Percentiles rank a stretch among this genome's conserved stretches.
Conservation (phyloP, 2,113 vertebrate genomes). For the Rhabdornis inornatus region DNA sequence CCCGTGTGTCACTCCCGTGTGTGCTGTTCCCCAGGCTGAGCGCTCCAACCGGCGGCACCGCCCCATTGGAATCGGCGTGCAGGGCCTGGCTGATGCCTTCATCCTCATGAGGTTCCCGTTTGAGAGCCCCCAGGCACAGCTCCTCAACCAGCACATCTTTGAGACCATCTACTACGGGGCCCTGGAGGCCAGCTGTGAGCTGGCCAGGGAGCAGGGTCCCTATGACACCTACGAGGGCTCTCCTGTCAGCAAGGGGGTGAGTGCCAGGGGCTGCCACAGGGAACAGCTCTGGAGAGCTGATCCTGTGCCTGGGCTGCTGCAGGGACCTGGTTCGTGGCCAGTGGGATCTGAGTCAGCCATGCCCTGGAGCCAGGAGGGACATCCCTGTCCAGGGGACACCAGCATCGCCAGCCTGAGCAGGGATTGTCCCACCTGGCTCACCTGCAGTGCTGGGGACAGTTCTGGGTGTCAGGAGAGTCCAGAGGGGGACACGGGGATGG, state of each 20-base stretch:
- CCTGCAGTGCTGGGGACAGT: background rate
- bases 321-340: fast-evolving
- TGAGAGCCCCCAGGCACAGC: slow-evolving; percentile 89
- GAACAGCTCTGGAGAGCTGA: fast-evolving
- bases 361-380: background rate
- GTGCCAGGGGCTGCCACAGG: background rate
- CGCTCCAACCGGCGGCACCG: slow-evolving; percentile 91
- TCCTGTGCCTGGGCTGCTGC: background rate
- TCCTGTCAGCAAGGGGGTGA: slow-evolving; percentile 93
- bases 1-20: background rate
- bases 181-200: slow-evolving; percentile 91
- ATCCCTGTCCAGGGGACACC: background rate
- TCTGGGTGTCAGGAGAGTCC: background rate
- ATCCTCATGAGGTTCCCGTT: slow-evolving; percentile 94
- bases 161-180: slow-evolving; percentile 95
- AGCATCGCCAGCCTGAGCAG: no score
- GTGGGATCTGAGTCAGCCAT: background rate
- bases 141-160: slow-evolving; percentile 93
- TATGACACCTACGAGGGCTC: slow-evolving; percentile 89
- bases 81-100: slow-evolving; percentile 94
- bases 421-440: background rate
- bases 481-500: background rate
- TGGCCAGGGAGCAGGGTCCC: slow-evolving; percentile 79
- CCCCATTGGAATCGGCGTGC: slow-evolving; percentile 94
- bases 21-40: slow-evolving; percentile 73